A percentile compares a stretch with the other conserved stretches of the same genome.
These are phyloP conservation scores for Phenacoccus solenopsis DNA, from an alignment of 1,140 invertebrate species.

Conservation along the genomic window DNA sequence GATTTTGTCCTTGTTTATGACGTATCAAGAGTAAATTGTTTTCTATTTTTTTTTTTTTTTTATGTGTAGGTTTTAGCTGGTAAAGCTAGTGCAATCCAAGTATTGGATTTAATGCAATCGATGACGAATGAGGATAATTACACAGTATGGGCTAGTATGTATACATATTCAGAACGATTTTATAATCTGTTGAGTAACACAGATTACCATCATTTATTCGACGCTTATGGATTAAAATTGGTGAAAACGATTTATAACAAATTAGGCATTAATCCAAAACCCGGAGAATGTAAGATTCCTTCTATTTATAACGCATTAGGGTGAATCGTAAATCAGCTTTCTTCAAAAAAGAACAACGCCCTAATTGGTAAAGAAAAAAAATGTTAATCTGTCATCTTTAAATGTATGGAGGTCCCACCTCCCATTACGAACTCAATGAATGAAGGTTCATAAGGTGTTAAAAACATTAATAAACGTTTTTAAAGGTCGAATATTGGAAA, in stretches of 20 bases:
- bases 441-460: too few relatives aligned
- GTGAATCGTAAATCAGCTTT: too few relatives aligned
- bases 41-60: too few relatives aligned
- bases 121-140: constrained; percentile 80
- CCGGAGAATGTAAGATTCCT: constrained; percentile 48
- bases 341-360: too few relatives aligned
- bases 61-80: constrained; percentile 78
- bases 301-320: too few relatives aligned
- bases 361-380: too few relatives aligned
- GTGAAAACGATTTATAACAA: constrained; percentile 52
- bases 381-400: too few relatives aligned
- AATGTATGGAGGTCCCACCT: too few relatives aligned
- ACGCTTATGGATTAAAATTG: constrained; percentile 54
- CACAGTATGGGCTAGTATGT: constrained; percentile 81
- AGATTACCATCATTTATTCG: constrained; percentile 55
- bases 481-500: too few relatives aligned
- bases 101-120: constrained; percentile 56
- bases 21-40: not conserved
- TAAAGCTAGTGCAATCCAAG: constrained; percentile 60
- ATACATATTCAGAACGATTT: constrained; percentile 62
- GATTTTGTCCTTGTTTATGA: not conserved
- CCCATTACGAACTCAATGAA: too few relatives aligned
- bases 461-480: too few relatives aligned
- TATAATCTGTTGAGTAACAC: constrained; percentile 62
- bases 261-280: constrained; percentile 64